Conservation (phyloP, 2,113 vertebrate genomes). For the Xiphophorus couchianus region DNA sequence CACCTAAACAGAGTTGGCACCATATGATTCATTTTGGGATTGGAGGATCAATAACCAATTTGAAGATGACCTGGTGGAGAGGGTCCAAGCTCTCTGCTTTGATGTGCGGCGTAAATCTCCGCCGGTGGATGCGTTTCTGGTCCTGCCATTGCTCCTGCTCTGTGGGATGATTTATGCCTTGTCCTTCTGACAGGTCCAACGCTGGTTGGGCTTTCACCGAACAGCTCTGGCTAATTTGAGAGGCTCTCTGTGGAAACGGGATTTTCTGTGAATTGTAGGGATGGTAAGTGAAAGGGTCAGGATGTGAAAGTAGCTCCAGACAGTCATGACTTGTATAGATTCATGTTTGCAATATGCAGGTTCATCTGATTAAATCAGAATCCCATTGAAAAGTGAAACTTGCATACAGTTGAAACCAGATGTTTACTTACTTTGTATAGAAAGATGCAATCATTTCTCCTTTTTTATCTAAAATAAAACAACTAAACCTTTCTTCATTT, state of each 20-base stretch:
- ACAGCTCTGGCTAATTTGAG: conserved; percentile 64
- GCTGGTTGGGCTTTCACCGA: conserved; percentile 42
- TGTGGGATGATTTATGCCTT: conserved; percentile 68
- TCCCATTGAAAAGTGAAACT: too few species aligned
- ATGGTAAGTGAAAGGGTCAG: conserved; percentile 31
- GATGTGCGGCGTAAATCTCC: conserved; percentile 72
- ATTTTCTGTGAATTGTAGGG: conserved; percentile 32
- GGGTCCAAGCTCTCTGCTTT: conserved; percentile 54
- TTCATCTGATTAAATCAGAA: background rate
- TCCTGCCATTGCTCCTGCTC: conserved; percentile 59
- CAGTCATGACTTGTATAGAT: conserved; percentile 19
- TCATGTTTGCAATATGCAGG: conserved; percentile 20
- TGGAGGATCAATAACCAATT: conserved; percentile 83
- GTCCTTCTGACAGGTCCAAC: conserved; percentile 31
- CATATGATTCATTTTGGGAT: conserved; percentile 77
- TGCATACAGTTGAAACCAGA: too few species aligned
- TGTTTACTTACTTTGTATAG: too few species aligned
- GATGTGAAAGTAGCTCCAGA: conserved; percentile 29
- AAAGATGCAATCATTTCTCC: too few species aligned
- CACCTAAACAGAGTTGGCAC: conserved; percentile 63
- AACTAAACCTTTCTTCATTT: background rate
- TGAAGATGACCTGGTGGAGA: conserved; percentile 70
- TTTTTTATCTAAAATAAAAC: too few species aligned
- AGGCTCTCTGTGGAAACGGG: conserved; percentile 23
- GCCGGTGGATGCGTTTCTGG: conserved; percentile 45